phyloP scores from a whole-genome alignment of 2,113 vertebrate species.

The Grantiella picta region DNA sequence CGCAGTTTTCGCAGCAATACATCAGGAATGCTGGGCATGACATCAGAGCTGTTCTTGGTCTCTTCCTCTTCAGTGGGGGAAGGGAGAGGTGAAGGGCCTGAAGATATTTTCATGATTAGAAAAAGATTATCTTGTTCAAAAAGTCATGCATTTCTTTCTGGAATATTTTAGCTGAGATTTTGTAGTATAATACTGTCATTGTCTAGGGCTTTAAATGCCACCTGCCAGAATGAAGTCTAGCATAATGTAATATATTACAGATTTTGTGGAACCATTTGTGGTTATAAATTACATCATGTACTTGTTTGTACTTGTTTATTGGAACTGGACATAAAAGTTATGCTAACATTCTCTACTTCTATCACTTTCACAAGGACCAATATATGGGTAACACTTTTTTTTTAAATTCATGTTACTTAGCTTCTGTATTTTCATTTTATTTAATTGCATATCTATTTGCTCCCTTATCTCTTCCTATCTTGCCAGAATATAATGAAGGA shows the following conservation, averaged over 20 bases:
- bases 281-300: not conserved
- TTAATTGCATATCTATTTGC: not conserved
- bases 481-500: not conserved
- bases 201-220: not conserved
- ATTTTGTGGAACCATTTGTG: not conserved
- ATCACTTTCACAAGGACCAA: not conserved
- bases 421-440: not conserved
- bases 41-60: constrained; percentile 79
- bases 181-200: not conserved
- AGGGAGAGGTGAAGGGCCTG: constrained; percentile 75
- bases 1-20: constrained; percentile 89
- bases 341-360: not conserved
- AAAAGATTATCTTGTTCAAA: not conserved
- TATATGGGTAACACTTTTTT: not conserved
- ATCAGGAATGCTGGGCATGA: constrained; percentile 95
- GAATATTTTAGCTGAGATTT: not conserved
- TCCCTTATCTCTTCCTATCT: not conserved
- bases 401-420: not conserved
- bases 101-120: not conserved
- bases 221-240: not conserved
- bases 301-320: not conserved
- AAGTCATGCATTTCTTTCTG: not conserved
- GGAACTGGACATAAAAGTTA: not conserved
- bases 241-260: not conserved
- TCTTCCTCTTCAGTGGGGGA: constrained; percentile 75